Evolutionary conservation across 2,113 vertebrate genomes (phyloP).

Genomic region (Cavia porcellus): DNA sequence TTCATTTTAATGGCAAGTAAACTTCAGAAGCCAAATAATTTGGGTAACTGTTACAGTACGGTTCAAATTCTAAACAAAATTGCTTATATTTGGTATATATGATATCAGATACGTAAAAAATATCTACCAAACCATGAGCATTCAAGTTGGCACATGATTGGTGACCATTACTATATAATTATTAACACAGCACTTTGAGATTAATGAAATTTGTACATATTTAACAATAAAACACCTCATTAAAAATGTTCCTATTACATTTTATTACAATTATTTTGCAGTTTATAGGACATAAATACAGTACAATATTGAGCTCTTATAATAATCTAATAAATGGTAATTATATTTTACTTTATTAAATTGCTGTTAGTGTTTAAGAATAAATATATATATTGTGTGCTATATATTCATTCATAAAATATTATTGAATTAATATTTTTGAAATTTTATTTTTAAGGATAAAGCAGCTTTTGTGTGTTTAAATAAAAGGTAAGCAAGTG

Average conservation of each 20-base stretch:
- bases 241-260: background rate
- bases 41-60: background rate
- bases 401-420: background rate
- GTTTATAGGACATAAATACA: background rate
- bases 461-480: background rate
- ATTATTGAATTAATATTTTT: background rate
- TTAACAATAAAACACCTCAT: background rate
- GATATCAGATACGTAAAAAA: too few species aligned
- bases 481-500: background rate
- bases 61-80: background rate
- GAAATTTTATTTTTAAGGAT: background rate
- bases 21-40: background rate
- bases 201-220: background rate
- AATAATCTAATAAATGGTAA: background rate
- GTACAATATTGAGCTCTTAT: background rate
- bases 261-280: background rate
- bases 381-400: too few species aligned
- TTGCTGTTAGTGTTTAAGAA: background rate
- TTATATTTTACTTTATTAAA: background rate
- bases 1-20: background rate
- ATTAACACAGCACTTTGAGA: background rate
- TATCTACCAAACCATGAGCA: background rate
- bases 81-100: background rate
- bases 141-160: background rate
- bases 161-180: background rate